Evolutionary conservation across 2,888 invertebrate species (phyloP).

Genomic region (Escarpia spicata): DNA sequence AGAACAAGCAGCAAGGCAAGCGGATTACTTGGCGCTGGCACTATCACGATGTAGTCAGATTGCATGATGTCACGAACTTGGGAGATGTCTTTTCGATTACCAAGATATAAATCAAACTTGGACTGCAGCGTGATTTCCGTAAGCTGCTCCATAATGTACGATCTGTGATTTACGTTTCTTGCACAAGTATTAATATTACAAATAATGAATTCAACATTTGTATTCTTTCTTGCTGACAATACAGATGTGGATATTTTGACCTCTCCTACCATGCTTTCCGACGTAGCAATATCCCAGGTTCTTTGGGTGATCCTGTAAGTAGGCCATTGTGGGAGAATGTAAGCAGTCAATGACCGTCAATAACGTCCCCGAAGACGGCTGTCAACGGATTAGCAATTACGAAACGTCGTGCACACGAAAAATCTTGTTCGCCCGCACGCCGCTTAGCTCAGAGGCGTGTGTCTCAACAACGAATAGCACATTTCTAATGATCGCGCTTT

Average conservation of each 20-base stretch:
- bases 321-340: too few relatives aligned
- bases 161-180: background rate
- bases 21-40: background rate
- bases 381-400: constrained; percentile 10
- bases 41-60: background rate
- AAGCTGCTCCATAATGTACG: background rate
- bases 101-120: background rate
- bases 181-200: background rate
- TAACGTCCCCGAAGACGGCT: background rate
- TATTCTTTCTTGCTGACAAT: background rate
- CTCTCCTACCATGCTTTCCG: too few relatives aligned
- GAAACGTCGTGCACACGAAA: background rate
- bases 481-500: background rate
- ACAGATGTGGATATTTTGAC: too few relatives aligned
- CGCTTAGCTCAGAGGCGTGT: background rate
- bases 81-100: background rate
- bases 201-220: background rate
- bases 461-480: background rate
- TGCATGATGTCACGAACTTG: background rate
- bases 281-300: too few relatives aligned
- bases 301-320: too few relatives aligned
- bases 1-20: background rate
- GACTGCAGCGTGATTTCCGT: background rate
- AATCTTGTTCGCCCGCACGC: background rate
- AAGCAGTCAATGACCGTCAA: background rate